Base-by-base conservation (phyloP, 2,888 invertebrate genomes). In the Seira sanloemensis region DNA sequence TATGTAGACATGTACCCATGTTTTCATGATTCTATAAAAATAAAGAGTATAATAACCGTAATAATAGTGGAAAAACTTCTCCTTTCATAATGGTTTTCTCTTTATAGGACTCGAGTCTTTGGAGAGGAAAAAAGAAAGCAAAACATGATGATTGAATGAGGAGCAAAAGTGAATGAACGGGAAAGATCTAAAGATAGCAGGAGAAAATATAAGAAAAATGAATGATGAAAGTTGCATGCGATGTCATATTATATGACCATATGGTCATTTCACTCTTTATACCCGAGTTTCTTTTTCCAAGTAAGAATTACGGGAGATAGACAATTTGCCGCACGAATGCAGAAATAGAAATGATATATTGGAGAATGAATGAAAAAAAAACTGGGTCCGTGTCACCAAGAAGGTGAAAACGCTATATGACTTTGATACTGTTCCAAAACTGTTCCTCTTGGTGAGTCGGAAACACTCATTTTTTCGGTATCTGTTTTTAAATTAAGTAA, bases 171-270 rank as follows among this genome's bases (percentile, higher is more conserved):
- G 50, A 50, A 50, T 50, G 50, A 50, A 50, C 5, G 16, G n/a
- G 16, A 50, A 50, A 50, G 16, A 50, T 37, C n/a, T n/a, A n/a
- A n/a, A n/a, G n/a, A n/a, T n/a, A n/a, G n/a, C n/a, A n/a, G 37
- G 16, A 50, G 50, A 12, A 50, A 50, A 50, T 7, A n/a, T 7
- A 50, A 16, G 16, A 50, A 50, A 50, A 50, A 50, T 50, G 50
- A 50, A 50, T 50, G 50, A 50, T 50, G 50, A 50, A 50, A 50
- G 50, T 50, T 50, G 50, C 50, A 50, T 50, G 50, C 50, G 50
- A 50, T 50, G 50, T 50, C 50, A 37, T 37, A 50, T 1, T 7
- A 50, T 50, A 50, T 50, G 50, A 50, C 2, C 50, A 50, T 50
- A 50, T 50, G 50, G 50, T 50, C 50, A 50, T 50, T 50, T 50